Conservation (phyloP, 2,888 invertebrate species). For the Biston betularia region DNA sequence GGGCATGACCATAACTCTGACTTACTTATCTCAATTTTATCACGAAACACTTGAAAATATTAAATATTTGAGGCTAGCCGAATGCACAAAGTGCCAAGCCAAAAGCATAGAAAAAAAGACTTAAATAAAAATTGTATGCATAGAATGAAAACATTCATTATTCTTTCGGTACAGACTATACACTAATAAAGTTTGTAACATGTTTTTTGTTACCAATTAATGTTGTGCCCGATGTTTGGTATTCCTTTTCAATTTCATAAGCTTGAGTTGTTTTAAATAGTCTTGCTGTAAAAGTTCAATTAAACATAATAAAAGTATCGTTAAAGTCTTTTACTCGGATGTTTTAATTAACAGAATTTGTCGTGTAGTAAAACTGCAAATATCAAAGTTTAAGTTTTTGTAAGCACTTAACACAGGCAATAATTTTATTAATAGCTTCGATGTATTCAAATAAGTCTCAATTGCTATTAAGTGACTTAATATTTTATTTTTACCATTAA, state of each 20-base stretch:
- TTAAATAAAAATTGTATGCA: too few relatives aligned
- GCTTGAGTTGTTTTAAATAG: constrained; percentile 41
- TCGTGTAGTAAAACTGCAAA: constrained; percentile 18
- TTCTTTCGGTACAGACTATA: not conserved
- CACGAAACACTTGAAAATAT: too few relatives aligned
- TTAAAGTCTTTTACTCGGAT: constrained; percentile 10
- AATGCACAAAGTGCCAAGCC: too few relatives aligned
- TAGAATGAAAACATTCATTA: not conserved
- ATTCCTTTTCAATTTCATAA: constrained; percentile 2
- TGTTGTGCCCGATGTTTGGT: not conserved
- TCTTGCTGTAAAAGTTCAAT: constrained; percentile 17
- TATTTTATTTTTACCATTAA: constrained; percentile 12
- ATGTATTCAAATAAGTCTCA: constrained; percentile 3
- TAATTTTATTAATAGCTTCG: constrained; percentile 17
- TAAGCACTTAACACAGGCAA: constrained; percentile 4
- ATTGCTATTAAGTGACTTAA: not conserved
- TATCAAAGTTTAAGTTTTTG: constrained; percentile 7
- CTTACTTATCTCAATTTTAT: too few relatives aligned
- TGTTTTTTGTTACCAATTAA: not conserved
- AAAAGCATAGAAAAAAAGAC: too few relatives aligned
- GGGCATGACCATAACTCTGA: too few relatives aligned
- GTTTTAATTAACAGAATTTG: constrained; percentile 22
- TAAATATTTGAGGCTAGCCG: too few relatives aligned
- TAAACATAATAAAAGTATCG: constrained; percentile 23
- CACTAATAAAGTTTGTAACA: not conserved